Base-by-base conservation (phyloP, 2,113 vertebrate genomes). In the Andinoacara biseriatus region DNA sequence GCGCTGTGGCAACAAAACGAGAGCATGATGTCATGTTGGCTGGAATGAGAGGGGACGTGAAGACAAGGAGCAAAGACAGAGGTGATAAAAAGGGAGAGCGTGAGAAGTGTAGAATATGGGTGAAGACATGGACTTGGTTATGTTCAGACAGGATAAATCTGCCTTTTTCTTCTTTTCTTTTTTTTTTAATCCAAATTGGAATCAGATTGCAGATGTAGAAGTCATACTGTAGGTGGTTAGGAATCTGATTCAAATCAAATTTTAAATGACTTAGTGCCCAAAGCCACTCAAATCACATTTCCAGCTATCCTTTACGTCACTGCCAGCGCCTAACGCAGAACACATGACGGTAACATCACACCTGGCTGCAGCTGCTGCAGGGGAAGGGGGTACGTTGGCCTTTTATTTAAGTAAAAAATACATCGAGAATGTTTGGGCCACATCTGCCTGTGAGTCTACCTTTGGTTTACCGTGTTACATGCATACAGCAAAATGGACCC, bases 161-260 rank as follows among this genome's bases (percentile, higher is more conserved):
- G 78, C 67, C 74, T 59, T 60, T 52, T 52, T 18, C 26, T 29
- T 49, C 29, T 29, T 49, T 20, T 18, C 26, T 29, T 49, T 49
- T 29, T 49, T 20, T 43, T 24, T 17, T 5, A 4, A 38, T 62
- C 60, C 60, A 76, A 74, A 80, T 83, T 63, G 82, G 69, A 90
- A 88, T 87, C 88, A 74, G 83, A 87, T 74, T 85, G 78, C 52
- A 69, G 43, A 58, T 11, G 13, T 10, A 35, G 3, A 13, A 65
- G 43, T 85, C 61, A 10, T 17, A 7, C 49, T 7, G 58, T 11
- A 80, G 61, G 80, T 74, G 78, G 74, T 78, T 84, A 11, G 86
- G 86, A 91, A 92, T 83, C 74, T n/a, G 86, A 90, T 59, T 82
- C 86, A 67, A 89, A 91, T 93, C 81, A 13, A 57, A 87, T 91